Base-by-base conservation (phyloP, 2,888 invertebrate species). In the Athalia cordata region DNA sequence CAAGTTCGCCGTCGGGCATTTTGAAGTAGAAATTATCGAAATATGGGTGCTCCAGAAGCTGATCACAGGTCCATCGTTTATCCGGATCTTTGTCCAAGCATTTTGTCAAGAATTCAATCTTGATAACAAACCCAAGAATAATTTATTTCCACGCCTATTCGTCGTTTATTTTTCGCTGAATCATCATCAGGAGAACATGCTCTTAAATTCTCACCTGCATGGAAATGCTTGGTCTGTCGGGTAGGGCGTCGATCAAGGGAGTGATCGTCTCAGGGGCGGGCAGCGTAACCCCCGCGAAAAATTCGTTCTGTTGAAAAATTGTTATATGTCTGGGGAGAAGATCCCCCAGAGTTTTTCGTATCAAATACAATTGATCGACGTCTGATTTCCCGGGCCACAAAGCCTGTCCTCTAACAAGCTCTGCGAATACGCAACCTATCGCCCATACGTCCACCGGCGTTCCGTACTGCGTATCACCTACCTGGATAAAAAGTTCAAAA, bases 381-480 rank as follows among this genome's bases (percentile, higher is more conserved):
- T 99, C 99, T 52, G 99, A 99, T 90, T 98, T 97, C 59, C 99
- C 99, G 0, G 99, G 99, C 99, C 99, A 99, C 49, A 99, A 89
- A 0, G 98, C 98, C 90, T 98, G 98, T 13, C 98, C 97, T 72
- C 95, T 93, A 75, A 97, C 93, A 77, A 98, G 91, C 90, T 97
- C 97, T 5, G 97, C 97, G 87, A 96, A 95, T 5, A 97, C 96
- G 87, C 97, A 97, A 49, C 97, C 99, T 84, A 99, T 97, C 74
- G 99, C 99, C 99, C 99, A 99, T 4, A 99, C 97, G 90, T 99
- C 99, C 0, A 99, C 98, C 0, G 97, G 96, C 1, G 96, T 94
- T 81, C 96, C 95, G 87, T 97, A 97, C 90, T 96, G 95, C 15
- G 98, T 98, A 90, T 99, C 99, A 0, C 99, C 99, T 0, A 99